Base-by-base conservation (phyloP, 2,797 vertebrate genomes). In the Takifugu ocellatus region DNA sequence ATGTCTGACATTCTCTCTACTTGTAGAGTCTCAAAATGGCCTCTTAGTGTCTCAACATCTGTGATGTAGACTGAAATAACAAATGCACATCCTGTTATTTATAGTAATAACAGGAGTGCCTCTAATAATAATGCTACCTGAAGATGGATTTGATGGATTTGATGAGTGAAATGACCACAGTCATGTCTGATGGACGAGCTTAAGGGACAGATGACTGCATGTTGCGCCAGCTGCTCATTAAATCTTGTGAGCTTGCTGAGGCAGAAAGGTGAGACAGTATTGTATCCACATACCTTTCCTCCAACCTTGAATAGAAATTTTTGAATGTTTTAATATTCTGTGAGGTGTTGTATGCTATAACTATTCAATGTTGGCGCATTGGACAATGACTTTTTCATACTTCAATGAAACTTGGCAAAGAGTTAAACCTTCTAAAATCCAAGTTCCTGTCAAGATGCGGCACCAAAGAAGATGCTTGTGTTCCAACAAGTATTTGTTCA, bases 1-100 rank as follows among this genome's bases (percentile, higher is more conserved):
- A 61, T 75, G 74, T 84, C 72, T 62, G 80, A 84, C 86, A 78
- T 77, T 85, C 68, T 68, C 78, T 83, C 64, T 63, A 70, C 61
- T 69, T 68, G 73, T 56, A 26, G 26, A 62, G 72, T 68, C 66
- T 48, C 47, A 78, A 78, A 85, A 79, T 78, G 75, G 69, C 67
- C 64, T 61, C 68, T 43, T 49, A 51, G 68, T 70, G 76, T 83
- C 81, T 79, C 74, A 77, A 85, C 81, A 80, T 84, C 78, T 71
- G 67, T 71, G 60, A 75, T 44, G 26, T 61, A 82, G 77, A 77
- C 77, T 55, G 66, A 78, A 79, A 87, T 88, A 81, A 88, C 84
- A 86, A 84, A 87, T 88, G 85, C 78, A 85, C 81, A 86, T 85
- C 82, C 82, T 84, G 84, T 86, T 81, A 79, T 84, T 81, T 82